Base-by-base conservation (phyloP, 2,888 invertebrate genomes). In the Chelonus formosanus region DNA sequence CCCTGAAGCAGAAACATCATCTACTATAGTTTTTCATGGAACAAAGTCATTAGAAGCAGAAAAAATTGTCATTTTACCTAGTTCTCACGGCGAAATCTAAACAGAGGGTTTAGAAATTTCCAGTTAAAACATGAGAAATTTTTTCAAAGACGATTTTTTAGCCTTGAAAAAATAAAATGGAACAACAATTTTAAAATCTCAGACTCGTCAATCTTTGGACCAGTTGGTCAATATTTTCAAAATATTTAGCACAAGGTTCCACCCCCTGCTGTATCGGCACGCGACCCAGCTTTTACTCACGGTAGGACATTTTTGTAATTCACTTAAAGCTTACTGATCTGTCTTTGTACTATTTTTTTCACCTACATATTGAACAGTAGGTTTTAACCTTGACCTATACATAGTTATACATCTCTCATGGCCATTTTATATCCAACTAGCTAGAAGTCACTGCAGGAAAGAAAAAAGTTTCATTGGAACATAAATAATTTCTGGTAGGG, bases 201-300 rank as follows among this genome's bases (percentile, higher is more conserved):
- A 7, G 3, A 3, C 32, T 31, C 8, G 34, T 36, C 55, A 34
- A 52, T 57, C 44, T 65, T 52, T 52, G 63, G 61, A 57, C 57
- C 66, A 67, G 66, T 73, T 72, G 74, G 75, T 78, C 74, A 76
- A 75, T 80, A 74, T 80, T 79, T 78, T 73, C 76, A 80, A 79
- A 80, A 81, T 79, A 80, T 80, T 80, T 78, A 79, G 73, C 69
- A 74, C 67, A 56, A 67, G 66, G 62, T 34, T 52, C 10, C 6
- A 45, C 60, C 63, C 64, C 62, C 65, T 34, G 59, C 53, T 43
- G 55, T 34, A 32, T 6, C 59, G 67, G 60, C 66, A 53, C 62
- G 66, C 52, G 66, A 57, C 66, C 53, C 48, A 45, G 34, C 55
- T 61, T 35, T 48, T 32, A 31, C 44, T 5, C 53, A 40, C 52